Base-by-base conservation (phyloP, 2,113 vertebrate species). In the Ameiurus melas region DNA sequence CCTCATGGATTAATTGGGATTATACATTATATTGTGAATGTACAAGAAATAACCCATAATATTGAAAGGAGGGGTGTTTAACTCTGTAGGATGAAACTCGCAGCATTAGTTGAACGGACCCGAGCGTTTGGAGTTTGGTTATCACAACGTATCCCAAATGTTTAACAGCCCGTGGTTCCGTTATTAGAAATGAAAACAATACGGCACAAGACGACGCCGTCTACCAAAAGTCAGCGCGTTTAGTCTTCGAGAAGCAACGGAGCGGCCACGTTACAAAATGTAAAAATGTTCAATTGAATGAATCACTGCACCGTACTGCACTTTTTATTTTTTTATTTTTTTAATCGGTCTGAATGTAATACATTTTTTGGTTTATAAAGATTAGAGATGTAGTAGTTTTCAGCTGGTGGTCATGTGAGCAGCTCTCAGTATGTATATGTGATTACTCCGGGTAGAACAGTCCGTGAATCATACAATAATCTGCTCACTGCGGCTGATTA, bases 401-500 rank as follows among this genome's bases (percentile, higher is more conserved):
- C 89, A 91, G 75, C 77, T 87, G 89, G 43, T 79, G 78, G 78
- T 90, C 90, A 89, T 87, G 83, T 87, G 89, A 90, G 53, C 75
- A 83, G 68, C 3, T 66, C 47, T 83, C 58, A 36, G 62, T 64
- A 43, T 80, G 77, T 62, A 43, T 86, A 51, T 68, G 60, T 58
- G 85, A 86, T 71, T 78, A 66, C 51, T 36, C 75, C 57, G 36
- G 51, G 1, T 25, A 60, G 85, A 87, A 58, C 25, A 73, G 51
- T 36, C 20, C 10, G 13, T 20, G 79, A 36, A 78, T 88, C 83
- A 86, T 84, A 73, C 27, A 80, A 73, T 86, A 86, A 89, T 84
- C 64, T 62, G 62, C 71, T 39, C 30, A 19, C 51, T 89, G 64
- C 71, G 57, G 90, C 53, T 78, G 66, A 79, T 87, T 81, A 85